These are phyloP conservation scores for Dryococelus australis DNA, from an alignment of 2,888 invertebrate species.

Conservation along the genomic window DNA sequence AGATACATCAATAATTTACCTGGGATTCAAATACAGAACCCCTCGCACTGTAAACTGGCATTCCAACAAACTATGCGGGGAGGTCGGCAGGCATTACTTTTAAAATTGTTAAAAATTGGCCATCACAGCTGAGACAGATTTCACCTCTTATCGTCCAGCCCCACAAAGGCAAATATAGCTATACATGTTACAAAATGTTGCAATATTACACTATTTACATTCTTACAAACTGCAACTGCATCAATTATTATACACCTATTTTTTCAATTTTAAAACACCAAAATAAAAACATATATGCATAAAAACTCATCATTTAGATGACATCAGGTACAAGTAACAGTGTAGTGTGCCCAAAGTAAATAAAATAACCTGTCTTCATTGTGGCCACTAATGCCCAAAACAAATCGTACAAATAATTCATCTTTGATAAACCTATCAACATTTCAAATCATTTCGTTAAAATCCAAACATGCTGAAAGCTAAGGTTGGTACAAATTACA, in stretches of 20 bases:
- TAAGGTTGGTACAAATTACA: background rate
- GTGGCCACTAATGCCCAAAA: background rate
- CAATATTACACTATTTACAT: background rate
- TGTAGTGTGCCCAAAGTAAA: background rate
- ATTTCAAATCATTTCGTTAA: background rate
- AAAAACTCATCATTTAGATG: constrained; percentile 21
- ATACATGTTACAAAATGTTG: background rate
- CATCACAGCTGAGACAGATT: background rate
- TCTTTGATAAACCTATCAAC: background rate
- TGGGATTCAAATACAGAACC: too few relatives aligned
- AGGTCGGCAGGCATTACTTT: background rate
- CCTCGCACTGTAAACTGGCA: too few relatives aligned
- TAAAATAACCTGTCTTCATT: background rate
- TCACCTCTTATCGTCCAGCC: background rate
- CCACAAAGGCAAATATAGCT: background rate
- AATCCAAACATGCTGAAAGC: background rate
- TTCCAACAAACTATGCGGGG: too few relatives aligned
- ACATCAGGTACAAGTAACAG: constrained; percentile 28
- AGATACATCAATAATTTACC: too few relatives aligned
- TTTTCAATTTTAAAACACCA: background rate
- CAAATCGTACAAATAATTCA: background rate
- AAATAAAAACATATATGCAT: background rate
- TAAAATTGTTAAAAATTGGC: background rate
- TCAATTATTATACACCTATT: background rate
- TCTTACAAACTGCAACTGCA: background rate